Base-by-base conservation (phyloP, 2,888 invertebrate species). In the Habrosyne pyritoides region DNA sequence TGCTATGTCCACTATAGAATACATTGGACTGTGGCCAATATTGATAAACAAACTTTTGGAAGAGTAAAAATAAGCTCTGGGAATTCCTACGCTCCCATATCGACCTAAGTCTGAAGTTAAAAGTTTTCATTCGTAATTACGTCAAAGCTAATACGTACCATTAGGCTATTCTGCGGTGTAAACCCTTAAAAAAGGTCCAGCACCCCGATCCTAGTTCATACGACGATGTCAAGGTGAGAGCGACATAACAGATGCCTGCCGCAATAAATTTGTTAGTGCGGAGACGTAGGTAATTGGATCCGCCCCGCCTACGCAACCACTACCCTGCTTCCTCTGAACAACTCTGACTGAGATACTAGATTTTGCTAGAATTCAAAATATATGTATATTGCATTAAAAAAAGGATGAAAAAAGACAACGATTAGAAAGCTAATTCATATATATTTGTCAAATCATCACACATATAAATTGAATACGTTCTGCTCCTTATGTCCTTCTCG, bases 211-310 rank as follows among this genome's bases (percentile, higher is more conserved):
- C 75, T 77, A 77, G 77, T 69, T 61, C 60, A 56, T 54, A 54
- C 60, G 67, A 59, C 64, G 68, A 68, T 79, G 73, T 79, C 80
- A 81, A 79, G 74, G 81, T 75, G 74, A 79, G 78, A 78, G 75
- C 73, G 66, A 62, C 64, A 66, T n/a, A 64, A 67, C 63, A 61
- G 63, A 52, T 22, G 66, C 66, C 69, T 73, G 73, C 73, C 67
- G 79, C 83, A 75, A 86, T 88, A 86, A 89, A 89, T 89, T 85
- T 78, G 77, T 83, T 83, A 80, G 79, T 77, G 73, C 75, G 75
- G 77, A 80, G 82, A 42, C 42, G 18, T 42, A 82, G 83, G 84
- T 87, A 88, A 89, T 86, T 86, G 84, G 86, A 86, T 79, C 81
- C 80, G 79, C 76, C 72, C 75, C 85, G 79, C 90, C 90, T 74